Conservation (phyloP, 2,888 invertebrate species). For the Busseola fusca region DNA sequence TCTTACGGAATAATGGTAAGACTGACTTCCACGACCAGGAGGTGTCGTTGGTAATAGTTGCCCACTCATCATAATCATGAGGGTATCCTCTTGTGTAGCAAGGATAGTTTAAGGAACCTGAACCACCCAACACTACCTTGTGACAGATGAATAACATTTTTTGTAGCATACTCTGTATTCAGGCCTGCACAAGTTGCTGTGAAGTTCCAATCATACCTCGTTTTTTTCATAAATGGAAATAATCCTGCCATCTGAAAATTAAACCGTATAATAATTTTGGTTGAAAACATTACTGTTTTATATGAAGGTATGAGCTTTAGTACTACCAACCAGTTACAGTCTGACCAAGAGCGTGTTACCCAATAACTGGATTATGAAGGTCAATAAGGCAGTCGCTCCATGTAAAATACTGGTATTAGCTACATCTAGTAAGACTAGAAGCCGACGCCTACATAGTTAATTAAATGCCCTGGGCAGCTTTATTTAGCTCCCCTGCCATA, state of each 20-base stretch:
- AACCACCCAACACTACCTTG: conserved; percentile 69
- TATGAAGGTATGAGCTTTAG: too few species aligned
- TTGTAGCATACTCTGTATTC: conserved; percentile 37
- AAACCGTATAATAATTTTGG: too few species aligned
- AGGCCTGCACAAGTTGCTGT: conserved; percentile 59
- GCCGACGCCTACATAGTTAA: too few species aligned
- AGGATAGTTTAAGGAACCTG: conserved; percentile 13
- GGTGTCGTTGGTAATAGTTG: conserved; percentile 18
- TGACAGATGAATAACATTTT: conserved; percentile 53
- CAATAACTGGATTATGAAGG: too few species aligned
- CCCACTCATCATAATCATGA: conserved; percentile 37
- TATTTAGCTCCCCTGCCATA: too few species aligned
- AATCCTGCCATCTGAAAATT: conserved; percentile 21
- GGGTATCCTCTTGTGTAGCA: conserved; percentile 27
- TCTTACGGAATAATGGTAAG: conserved; percentile 3
- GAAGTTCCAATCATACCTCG: conserved; percentile 67
- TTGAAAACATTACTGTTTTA: too few species aligned
- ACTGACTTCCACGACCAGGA: conserved; percentile 37
- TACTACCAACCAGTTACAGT: too few species aligned
- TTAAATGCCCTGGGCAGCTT: too few species aligned
- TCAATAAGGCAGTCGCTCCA: too few species aligned
- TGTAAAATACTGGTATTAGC: too few species aligned
- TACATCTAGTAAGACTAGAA: too few species aligned
- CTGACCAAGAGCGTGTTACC: too few species aligned
- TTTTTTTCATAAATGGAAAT: conserved; percentile 58